Base-by-base conservation (phyloP, 1,140 invertebrate species). In the Cotesia chilonis region DNA sequence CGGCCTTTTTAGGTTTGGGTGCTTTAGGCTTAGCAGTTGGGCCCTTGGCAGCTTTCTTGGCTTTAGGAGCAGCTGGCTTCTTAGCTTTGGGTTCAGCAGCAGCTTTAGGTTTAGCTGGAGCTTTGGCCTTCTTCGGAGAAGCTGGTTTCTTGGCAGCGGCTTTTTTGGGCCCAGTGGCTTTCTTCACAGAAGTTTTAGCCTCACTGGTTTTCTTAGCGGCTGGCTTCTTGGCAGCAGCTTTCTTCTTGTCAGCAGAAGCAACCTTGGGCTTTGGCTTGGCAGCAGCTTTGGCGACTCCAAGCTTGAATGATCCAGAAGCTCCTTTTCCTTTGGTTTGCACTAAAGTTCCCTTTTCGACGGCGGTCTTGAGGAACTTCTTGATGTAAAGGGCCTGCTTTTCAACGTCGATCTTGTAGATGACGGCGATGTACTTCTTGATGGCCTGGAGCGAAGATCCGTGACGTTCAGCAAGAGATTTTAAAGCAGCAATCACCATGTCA, bases 341-440 rank as follows among this genome's bases (percentile, higher is more conserved):
- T 38, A 91, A 76, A 4, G 83, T 81, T 41, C 89, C 89, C 36
- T 84, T 85, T 0, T 82, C 82, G 64, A 91, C 89, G 41, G 89
- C 89, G 68, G 80, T 79, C 79, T 90, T 90, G 71, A 91, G 77
- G 73, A 89, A 90, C 71, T 89, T 90, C 71, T 87, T 89, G 72
- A 90, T 90, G 84, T 90, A 90, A 12, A 88, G 88, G 3, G 89
- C 86, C 69, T 88, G 76, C 80, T 89, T 90, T 68, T 90, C 88
- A 20, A 87, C 84, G 81, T 90, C 89, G 35, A 90, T 82, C 67
- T 89, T 90, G 83, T 90, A 90, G 68, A 85, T 88, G 5, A 86
- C 82, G 36, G 84, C 78, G 61, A 91, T 89, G 81, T 90, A 91
- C 77, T 91, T 92, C 80, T 91, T 90, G 79, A 91, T 91, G 14